These are phyloP conservation scores for Cheilosia vulpina DNA, from an alignment of 2,888 invertebrate genomes.

Conservation along the genomic window DNA sequence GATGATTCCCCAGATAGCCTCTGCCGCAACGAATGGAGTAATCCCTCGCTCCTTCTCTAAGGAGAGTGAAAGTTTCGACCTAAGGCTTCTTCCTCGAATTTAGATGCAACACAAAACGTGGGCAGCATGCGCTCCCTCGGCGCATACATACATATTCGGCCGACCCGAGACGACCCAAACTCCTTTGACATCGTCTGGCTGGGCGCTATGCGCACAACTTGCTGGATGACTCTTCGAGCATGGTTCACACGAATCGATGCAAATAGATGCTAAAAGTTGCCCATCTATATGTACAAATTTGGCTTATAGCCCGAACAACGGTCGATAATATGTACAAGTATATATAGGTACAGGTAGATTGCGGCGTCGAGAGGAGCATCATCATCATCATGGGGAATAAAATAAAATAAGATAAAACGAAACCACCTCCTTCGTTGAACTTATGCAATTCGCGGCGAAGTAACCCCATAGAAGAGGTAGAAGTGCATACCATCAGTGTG, in stretches of 20 bases:
- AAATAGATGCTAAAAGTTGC: constrained; percentile 65
- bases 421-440: constrained; percentile 43
- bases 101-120: constrained; percentile 68
- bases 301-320: constrained; percentile 59
- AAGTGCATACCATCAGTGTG: neutral
- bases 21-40: constrained; percentile 44
- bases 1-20: constrained; percentile 73
- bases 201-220: constrained; percentile 45
- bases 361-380: constrained; percentile 39
- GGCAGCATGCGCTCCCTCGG: constrained; percentile 62
- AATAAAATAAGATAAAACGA: constrained; percentile 56
- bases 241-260: constrained; percentile 73
- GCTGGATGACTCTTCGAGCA: constrained; percentile 40
- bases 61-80: constrained; percentile 68
- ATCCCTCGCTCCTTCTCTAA: constrained; percentile 38
- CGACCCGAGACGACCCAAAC: constrained; percentile 72
- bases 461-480: neutral
- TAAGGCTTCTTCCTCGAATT: constrained; percentile 66
- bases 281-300: constrained; percentile 65
- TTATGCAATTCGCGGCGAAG: constrained; percentile 57
- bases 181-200: constrained; percentile 72
- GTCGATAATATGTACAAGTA: constrained; percentile 29
- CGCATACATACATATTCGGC: constrained; percentile 34
- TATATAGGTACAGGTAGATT: constrained; percentile 20
- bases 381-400: constrained; percentile 34